phyloP scores from a whole-genome alignment of 1,140 invertebrate species.

The Hestina assimilis region DNA sequence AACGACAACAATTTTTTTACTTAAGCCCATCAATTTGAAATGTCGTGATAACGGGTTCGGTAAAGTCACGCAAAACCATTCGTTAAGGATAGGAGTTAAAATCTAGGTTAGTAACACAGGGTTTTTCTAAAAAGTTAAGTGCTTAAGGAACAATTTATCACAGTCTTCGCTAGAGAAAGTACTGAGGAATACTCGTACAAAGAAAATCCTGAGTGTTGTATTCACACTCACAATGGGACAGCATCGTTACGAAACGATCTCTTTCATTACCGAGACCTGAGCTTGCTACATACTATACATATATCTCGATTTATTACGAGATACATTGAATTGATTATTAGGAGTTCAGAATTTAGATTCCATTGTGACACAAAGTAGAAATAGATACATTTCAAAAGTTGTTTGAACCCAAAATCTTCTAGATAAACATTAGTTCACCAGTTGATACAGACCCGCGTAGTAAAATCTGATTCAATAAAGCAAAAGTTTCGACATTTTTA shows the following conservation, averaged over 20 bases:
- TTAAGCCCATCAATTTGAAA: not conserved
- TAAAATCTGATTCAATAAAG: constrained; percentile 33
- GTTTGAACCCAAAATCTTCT: not conserved
- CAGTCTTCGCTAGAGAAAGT: not conserved
- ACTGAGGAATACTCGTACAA: not conserved
- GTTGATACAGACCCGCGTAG: constrained; percentile 22
- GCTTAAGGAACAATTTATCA: constrained; percentile 24
- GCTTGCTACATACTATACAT: too few relatives aligned
- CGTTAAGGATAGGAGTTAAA: constrained; percentile 11
- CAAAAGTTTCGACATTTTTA: constrained; percentile 53
- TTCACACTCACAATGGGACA: constrained; percentile 8
- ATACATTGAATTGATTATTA: too few relatives aligned
- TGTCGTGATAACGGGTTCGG: not conserved
- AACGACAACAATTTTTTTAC: not conserved
- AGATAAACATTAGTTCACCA: constrained; percentile 17
- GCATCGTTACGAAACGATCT: constrained; percentile 7
- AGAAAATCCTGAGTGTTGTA: constrained; percentile 12
- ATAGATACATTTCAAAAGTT: not conserved
- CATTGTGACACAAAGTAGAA: not conserved
- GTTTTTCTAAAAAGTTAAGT: constrained; percentile 23
- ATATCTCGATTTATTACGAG: not conserved
- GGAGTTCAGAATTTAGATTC: too few relatives aligned
- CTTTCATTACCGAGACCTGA: constrained; percentile 2
- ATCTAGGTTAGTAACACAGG: constrained; percentile 20
- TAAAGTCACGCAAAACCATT: constrained; percentile 4